Evolutionary conservation across 92 coral and sea anemone genomes (phyloP).

Genomic region (Siderastrea siderea): DNA sequence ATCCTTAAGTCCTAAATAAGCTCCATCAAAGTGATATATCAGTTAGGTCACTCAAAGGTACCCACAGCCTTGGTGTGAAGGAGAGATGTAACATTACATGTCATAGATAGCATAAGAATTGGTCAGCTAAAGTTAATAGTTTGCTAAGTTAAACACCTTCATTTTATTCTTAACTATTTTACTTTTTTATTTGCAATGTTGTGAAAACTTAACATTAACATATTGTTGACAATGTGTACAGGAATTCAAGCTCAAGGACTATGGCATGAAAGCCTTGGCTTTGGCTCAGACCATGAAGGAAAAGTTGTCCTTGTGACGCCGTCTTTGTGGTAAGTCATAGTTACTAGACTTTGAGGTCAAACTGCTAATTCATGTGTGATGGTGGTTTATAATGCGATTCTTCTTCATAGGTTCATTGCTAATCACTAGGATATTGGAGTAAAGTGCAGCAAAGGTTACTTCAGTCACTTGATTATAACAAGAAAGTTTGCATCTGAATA

Average conservation of each 20-base stretch:
- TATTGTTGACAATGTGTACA: background rate
- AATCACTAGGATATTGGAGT: background rate
- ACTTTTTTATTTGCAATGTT: background rate
- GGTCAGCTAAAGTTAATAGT: no score
- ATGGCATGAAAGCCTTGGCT: conserved; percentile 73
- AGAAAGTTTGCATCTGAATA: no score
- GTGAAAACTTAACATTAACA: no score
- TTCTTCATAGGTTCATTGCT: background rate
- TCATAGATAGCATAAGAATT: no score
- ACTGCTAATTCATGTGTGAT: background rate
- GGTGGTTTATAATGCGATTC: background rate
- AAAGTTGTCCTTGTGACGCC: conserved; percentile 63
- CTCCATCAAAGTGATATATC: no score
- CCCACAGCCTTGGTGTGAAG: no score
- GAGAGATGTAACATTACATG: no score
- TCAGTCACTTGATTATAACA: no score
- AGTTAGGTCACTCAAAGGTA: no score
- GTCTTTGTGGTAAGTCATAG: conserved; percentile 31
- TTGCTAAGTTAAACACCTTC: no score
- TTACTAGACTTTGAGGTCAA: background rate
- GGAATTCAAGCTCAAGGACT: conserved; percentile 49
- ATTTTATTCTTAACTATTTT: background rate
- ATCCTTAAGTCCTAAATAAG: no score
- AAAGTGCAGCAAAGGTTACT: background rate
- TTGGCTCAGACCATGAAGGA: conserved; percentile 67